Evolutionary conservation across 2,888 invertebrate species (phyloP), one percentile per base, ranked within the genome.

Genomic region (Patella ulyssiponensis): DNA sequence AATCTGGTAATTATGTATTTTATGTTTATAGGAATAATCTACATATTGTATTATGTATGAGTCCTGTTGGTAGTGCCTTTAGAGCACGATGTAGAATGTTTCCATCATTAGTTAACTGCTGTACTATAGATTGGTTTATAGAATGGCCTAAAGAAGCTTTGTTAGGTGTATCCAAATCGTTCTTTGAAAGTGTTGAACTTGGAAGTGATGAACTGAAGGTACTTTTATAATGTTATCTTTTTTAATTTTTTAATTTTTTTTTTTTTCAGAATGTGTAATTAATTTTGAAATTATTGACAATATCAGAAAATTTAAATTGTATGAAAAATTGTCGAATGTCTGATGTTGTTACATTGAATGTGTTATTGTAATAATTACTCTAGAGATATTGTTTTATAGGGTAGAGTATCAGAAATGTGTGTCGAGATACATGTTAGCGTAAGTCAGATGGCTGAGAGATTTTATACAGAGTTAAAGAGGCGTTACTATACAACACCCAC

Each of bases 401-500:
- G 81, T 52, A 88, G 87, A 71, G 91, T 96, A 58, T 93, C 95
- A 0, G 93, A 93, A 70, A 94, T 95, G 86, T 95, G 95, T 86
- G 95, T 95, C 7, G 93, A 93, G 56, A 95, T 96, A 88, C 96
- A 96, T 88, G 80, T 86, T 94, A 96, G 95, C 84, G 96, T 97
- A 0, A 96, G 96, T 88, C 91, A 93, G 44, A 96, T 95, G 94
- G 95, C 97, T 0, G 94, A 94, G 20, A 92, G 94, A 69, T 95
- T 95, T 88, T 97, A 95, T 90, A 93, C 94, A 69, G 97, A 97
- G 93, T 94, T 96, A 94, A 94, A 96, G 82, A 93, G 97, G 0
- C 94, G 95, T 87, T 97, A 96, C 92, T 97, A 97, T 91, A 96
- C 96, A 3, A 97, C 97, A 0, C 97, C 97, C 0, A 97, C 96